phyloP scores from a whole-genome alignment of 1,140 invertebrate species.

The Calephelis nemesis region DNA sequence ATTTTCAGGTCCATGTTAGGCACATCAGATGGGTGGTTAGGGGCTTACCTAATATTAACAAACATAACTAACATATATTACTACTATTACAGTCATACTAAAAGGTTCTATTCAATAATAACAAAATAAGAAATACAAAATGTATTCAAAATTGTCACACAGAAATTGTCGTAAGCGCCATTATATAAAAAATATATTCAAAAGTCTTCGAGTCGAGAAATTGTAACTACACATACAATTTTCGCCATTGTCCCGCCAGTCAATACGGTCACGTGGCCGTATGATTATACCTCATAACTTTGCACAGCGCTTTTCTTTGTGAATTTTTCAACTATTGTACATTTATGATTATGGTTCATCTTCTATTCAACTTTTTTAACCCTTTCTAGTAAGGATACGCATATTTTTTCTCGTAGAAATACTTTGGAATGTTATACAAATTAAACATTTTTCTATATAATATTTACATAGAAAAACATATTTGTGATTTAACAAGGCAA shows the following conservation, averaged over 20 bases:
- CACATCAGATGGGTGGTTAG: no score
- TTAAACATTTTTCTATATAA: no score
- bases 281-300: constrained; percentile 5
- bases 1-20: no score
- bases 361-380: background rate
- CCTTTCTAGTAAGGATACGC: background rate
- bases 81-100: background rate
- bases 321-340: background rate
- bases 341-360: background rate
- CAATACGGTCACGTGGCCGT: constrained; percentile 2
- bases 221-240: constrained; percentile 1
- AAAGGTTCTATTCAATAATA: constrained; percentile 1
- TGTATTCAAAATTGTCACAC: constrained; percentile 2
- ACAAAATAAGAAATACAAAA: constrained; percentile 10
- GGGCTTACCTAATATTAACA: no score
- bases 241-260: constrained; percentile 1
- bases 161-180: constrained; percentile 1
- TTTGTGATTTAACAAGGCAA: no score
- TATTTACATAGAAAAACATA: no score
- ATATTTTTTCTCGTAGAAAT: background rate
- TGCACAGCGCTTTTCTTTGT: background rate
- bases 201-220: constrained; percentile 8
- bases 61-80: no score
- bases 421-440: no score
- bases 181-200: constrained; percentile 13